Conservation (phyloP, 2,113 vertebrate genomes). For the Catharus minimus region DNA sequence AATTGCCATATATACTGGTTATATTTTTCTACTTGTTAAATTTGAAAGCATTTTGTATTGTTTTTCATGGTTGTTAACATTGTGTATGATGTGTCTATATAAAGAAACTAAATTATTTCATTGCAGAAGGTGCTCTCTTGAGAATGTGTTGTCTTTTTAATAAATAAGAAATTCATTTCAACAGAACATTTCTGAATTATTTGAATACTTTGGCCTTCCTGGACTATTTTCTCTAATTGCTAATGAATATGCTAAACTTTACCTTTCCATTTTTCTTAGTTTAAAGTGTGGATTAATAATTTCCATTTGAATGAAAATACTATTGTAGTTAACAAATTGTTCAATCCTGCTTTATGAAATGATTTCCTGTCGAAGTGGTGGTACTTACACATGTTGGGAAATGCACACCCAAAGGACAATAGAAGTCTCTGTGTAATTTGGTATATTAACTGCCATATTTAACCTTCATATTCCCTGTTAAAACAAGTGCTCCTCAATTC, state of each 20-base stretch:
- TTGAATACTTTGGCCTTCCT: constrained; percentile 28
- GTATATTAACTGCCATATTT: not conserved
- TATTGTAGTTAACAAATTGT: constrained; percentile 3
- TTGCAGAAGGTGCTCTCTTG: constrained; percentile 56
- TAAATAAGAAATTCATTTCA: constrained; percentile 60
- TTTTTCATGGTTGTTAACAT: constrained; percentile 83
- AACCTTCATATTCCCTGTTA: not conserved
- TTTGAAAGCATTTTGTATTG: constrained; percentile 80
- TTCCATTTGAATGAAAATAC: constrained; percentile 38
- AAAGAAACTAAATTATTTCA: constrained; percentile 76
- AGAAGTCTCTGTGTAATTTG: not conserved
- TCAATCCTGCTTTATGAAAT: constrained; percentile 1
- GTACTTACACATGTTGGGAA: not conserved
- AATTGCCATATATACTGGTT: constrained; percentile 82
- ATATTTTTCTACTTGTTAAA: constrained; percentile 93
- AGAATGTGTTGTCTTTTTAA: constrained; percentile 65
- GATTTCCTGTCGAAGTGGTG: not conserved
- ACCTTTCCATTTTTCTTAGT: not conserved
- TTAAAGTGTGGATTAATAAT: not conserved
- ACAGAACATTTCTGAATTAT: constrained; percentile 33
- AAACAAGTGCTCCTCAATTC: not conserved
- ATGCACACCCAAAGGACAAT: not conserved
- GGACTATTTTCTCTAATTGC: not conserved
- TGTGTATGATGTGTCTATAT: constrained; percentile 77
- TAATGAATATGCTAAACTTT: not conserved